phyloP scores from a whole-genome alignment of 2,797 vertebrate species.

The Hoplostethus mediterraneus region DNA sequence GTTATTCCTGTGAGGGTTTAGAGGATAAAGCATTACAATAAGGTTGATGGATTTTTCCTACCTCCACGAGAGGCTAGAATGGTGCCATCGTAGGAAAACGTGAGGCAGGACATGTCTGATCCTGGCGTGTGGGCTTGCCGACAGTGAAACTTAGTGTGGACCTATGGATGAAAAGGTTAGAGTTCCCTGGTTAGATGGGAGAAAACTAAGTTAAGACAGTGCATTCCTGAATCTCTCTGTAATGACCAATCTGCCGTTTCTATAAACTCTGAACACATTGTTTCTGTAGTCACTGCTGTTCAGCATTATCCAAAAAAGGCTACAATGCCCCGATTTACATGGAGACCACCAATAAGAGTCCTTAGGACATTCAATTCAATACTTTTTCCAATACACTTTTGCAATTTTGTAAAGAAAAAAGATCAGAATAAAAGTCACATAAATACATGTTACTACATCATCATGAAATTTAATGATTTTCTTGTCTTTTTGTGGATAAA shows the following conservation, averaged over 20 bases:
- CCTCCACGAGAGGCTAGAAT: slow-evolving; percentile 95
- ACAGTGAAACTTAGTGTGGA: slow-evolving; percentile 98
- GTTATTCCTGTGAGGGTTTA: neutral
- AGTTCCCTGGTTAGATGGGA: neutral
- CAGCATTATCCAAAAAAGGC: slow-evolving; percentile 14
- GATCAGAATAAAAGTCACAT: neutral
- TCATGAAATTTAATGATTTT: neutral
- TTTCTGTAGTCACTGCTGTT: neutral
- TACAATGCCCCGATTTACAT: neutral
- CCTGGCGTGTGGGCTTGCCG: slow-evolving; percentile 92
- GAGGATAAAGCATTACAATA: neutral
- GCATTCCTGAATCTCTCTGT: slow-evolving; percentile 6
- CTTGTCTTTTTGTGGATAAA: too few species aligned
- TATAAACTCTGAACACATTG: slow-evolving; percentile 14
- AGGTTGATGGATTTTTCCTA: slow-evolving; percentile 64
- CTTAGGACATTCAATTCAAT: too few species aligned
- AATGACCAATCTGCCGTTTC: slow-evolving; percentile 9
- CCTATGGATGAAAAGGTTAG: slow-evolving; percentile 77
- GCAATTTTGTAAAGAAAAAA: neutral
- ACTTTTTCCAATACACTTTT: neutral
- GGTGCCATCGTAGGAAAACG: slow-evolving; percentile 94
- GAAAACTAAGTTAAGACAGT: neutral
- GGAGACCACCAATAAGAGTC: too few species aligned
- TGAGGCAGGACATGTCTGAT: slow-evolving; percentile 91
- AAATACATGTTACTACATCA: neutral